These are phyloP conservation scores for Vulpes ferrilata DNA, from an alignment of 2,113 vertebrate genomes.

Conservation along the genomic window DNA sequence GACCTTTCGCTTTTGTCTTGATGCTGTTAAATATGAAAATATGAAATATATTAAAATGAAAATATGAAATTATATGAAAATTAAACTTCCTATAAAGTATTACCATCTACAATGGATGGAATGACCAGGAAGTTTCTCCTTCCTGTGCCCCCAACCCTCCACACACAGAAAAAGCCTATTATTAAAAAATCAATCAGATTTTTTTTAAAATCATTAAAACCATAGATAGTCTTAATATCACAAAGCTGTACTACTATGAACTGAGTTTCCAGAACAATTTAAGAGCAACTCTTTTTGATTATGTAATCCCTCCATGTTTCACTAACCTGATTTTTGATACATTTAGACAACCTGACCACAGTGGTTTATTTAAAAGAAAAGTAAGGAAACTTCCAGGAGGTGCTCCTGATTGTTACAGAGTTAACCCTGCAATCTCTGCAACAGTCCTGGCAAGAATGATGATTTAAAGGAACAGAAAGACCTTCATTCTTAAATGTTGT, in stretches of 20 bases:
- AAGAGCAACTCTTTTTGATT: not conserved
- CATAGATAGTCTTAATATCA: not conserved
- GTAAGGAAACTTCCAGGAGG: not conserved
- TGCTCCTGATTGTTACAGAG: not conserved
- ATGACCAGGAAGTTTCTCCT: not conserved
- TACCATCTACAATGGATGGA: not conserved
- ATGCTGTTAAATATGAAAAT: not conserved
- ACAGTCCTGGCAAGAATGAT: not conserved
- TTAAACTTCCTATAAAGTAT: not conserved
- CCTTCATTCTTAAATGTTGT: not conserved
- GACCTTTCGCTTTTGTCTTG: conserved; percentile 14
- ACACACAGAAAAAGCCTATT: not conserved
- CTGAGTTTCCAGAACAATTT: not conserved
- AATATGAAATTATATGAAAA: too few relatives aligned
- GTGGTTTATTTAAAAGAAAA: conserved; percentile 22
- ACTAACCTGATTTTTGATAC: not conserved
- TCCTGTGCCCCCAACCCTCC: not conserved
- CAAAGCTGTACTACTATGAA: not conserved
- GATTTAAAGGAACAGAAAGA: conserved; percentile 11
- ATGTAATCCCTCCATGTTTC: not conserved
- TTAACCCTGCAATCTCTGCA: not conserved
- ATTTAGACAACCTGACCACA: not conserved
- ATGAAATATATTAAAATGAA: too few relatives aligned
- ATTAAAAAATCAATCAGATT: not conserved
- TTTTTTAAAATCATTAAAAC: too few relatives aligned